Evolutionary conservation across 2,113 vertebrate species (phyloP).

Genomic region (Neolamprologus sp.): DNA sequence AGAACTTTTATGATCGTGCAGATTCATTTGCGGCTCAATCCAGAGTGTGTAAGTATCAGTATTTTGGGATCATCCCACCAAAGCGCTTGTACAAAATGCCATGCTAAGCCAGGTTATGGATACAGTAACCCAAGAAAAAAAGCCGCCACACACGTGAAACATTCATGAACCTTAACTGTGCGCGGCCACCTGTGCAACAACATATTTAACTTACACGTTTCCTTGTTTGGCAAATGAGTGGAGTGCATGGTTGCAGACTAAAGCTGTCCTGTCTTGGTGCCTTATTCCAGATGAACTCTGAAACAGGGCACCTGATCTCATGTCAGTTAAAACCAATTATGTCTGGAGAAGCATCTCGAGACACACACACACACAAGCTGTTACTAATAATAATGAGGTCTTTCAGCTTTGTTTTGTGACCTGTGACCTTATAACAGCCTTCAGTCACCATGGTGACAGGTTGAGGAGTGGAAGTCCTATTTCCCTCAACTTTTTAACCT

Average conservation of each 20-base stretch:
- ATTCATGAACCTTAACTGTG: neutral
- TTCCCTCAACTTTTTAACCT: neutral
- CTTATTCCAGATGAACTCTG: slow-evolving; percentile 18
- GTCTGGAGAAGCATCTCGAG: neutral
- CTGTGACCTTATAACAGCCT: slow-evolving; percentile 29
- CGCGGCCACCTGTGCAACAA: neutral
- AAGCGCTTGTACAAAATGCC: neutral
- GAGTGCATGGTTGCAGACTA: neutral
- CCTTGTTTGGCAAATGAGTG: neutral
- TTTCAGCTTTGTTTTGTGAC: slow-evolving; percentile 30
- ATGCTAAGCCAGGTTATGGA: neutral
- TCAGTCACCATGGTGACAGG: slow-evolving; percentile 16
- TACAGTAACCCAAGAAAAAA: neutral
- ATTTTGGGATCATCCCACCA: neutral
- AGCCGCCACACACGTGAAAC: neutral
- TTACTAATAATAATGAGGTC: slow-evolving; percentile 37
- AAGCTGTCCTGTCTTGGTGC: slow-evolving; percentile 5
- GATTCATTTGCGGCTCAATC: neutral
- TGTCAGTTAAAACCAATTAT: slow-evolving; percentile 53
- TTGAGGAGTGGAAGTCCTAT: slow-evolving; percentile 24
- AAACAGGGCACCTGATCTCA: slow-evolving; percentile 38
- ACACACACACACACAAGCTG: neutral
- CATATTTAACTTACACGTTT: neutral
- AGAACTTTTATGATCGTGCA: neutral
- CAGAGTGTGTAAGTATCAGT: neutral